phyloP scores from a whole-genome alignment of 2,797 vertebrate species.

The Lycodopsis pacificus region DNA sequence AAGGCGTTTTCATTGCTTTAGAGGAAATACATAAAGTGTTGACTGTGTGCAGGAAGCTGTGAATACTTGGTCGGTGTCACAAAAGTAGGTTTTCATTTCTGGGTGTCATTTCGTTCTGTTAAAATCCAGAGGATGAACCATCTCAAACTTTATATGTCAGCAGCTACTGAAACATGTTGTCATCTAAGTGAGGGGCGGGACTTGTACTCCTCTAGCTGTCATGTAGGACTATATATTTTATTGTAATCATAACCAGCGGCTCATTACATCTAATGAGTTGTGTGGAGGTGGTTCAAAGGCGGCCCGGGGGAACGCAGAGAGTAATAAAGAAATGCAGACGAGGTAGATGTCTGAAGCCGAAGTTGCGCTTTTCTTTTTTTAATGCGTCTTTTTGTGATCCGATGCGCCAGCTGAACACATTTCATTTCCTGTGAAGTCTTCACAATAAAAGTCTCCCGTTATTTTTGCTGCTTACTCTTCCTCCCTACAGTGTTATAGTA shows the following conservation, averaged over 20 bases:
- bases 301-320: neutral
- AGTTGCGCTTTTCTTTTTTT: neutral
- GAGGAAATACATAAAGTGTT: neutral
- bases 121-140: neutral
- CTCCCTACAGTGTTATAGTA: no score
- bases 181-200: neutral
- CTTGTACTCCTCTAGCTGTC: rapidly evolving
- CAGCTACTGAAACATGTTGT: neutral
- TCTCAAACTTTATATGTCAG: no score
- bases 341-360: neutral
- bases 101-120: constrained; percentile 6
- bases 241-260: neutral
- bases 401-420: neutral
- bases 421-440: neutral
- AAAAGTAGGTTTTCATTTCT: neutral
- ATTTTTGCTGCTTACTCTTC: no score
- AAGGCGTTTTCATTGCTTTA: neutral
- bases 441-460: no score
- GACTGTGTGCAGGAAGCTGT: neutral
- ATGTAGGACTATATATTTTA: no score
- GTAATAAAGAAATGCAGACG: neutral
- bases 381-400: neutral
- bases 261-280: constrained; percentile 23
- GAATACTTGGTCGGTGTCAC: neutral
- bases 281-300: constrained; percentile 2